These are phyloP conservation scores for Tauraco erythrolophus DNA, from an alignment of 2,113 vertebrate species.

Conservation along the genomic window DNA sequence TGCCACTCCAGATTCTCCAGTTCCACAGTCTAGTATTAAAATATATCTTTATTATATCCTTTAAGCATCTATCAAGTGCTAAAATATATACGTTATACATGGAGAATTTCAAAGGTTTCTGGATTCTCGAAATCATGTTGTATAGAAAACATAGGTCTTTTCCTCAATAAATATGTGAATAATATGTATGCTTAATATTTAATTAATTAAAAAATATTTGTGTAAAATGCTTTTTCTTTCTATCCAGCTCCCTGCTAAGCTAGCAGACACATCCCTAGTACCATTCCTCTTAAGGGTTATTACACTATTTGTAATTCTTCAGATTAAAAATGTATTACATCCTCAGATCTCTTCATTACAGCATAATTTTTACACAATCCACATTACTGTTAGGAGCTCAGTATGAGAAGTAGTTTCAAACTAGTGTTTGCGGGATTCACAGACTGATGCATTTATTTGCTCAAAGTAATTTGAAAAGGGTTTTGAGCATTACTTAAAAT, in stretches of 20 bases:
- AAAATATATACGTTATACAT: not conserved
- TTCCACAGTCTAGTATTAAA: not conserved
- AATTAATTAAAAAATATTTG: not conserved
- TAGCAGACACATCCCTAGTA: not conserved
- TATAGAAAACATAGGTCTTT: not conserved
- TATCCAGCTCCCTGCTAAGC: not conserved
- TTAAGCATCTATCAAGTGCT: not conserved
- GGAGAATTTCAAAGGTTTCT: not conserved
- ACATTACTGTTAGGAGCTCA: not conserved
- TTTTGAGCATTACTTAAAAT: slow-evolving; percentile 1
- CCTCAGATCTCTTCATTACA: not conserved
- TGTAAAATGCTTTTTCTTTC: not conserved
- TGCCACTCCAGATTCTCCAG: not conserved
- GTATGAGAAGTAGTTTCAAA: slow-evolving; percentile 6
- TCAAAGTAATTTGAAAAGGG: not conserved
- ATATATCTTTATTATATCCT: not conserved
- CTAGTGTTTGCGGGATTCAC: not conserved
- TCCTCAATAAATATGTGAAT: not conserved
- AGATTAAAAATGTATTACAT: slow-evolving; percentile 29
- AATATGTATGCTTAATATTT: not conserved
- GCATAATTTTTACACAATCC: not conserved
- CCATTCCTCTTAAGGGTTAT: not conserved
- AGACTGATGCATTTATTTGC: not conserved
- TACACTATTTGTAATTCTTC: not conserved
- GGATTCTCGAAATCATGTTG: not conserved